phyloP scores from a whole-genome alignment of 1,140 invertebrate species.

The Ditylenchus dipsaci region DNA sequence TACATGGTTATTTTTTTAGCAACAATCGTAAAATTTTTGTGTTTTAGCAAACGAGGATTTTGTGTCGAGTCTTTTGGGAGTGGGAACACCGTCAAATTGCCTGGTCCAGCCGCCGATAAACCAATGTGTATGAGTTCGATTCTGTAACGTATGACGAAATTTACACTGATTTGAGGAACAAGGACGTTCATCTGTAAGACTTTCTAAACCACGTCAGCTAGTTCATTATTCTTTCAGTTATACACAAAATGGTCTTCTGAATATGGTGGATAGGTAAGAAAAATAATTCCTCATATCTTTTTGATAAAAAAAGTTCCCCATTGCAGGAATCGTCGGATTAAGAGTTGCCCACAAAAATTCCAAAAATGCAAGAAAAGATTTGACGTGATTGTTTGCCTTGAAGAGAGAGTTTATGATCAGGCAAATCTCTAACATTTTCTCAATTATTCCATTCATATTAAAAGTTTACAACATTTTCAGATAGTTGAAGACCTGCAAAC shows the following conservation, averaged over 20 bases:
- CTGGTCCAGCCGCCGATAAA: conserved; percentile 84
- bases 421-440: too few relatives aligned
- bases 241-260: conserved; percentile 94
- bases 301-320: too few relatives aligned
- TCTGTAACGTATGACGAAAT: conserved; percentile 87
- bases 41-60: conserved; percentile 84
- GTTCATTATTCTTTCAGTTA: conserved; percentile 67
- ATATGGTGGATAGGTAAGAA: conserved; percentile 78
- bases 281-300: too few relatives aligned
- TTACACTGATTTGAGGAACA: conserved; percentile 81
- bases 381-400: conserved; percentile 92
- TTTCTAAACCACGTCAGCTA: background rate
- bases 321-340: conserved; percentile 81
- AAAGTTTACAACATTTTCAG: conserved; percentile 15
- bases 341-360: conserved; percentile 86
- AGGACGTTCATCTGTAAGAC: conserved; percentile 62
- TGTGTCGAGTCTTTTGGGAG: conserved; percentile 93
- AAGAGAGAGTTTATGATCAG: conserved; percentile 98
- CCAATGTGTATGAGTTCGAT: conserved; percentile 97
- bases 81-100: conserved; percentile 86
- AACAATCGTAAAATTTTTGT: conserved; percentile 5
- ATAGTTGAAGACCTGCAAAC: conserved; percentile 58
- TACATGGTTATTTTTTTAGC: conserved; percentile 6
- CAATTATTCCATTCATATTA: conserved; percentile 64
- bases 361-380: conserved; percentile 84